These are phyloP conservation scores for Erebia epiphron DNA, from an alignment of 2,888 invertebrate genomes.

Conservation along the genomic window DNA sequence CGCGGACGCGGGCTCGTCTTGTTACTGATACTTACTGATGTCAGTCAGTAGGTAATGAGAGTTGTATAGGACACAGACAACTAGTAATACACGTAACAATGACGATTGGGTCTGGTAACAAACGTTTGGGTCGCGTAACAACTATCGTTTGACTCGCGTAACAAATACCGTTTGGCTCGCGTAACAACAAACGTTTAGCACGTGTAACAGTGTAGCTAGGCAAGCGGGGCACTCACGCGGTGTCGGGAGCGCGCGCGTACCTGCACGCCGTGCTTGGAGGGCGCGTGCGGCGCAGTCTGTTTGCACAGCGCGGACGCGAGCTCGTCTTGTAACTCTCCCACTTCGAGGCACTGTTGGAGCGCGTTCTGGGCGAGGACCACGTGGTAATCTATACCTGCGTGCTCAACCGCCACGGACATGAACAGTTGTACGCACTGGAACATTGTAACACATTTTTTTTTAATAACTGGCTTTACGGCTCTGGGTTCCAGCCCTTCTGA, in stretches of 20 bases:
- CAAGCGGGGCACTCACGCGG: slow-evolving; percentile 45
- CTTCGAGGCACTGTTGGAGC: slow-evolving; percentile 94
- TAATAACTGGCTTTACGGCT: not conserved
- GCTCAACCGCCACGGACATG: slow-evolving; percentile 97
- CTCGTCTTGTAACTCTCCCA: slow-evolving; percentile 95
- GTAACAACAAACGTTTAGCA: not conserved
- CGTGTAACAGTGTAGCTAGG: slow-evolving; percentile 13
- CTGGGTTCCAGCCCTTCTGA: no score
- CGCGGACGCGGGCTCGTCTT: not conserved
- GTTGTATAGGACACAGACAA: not conserved
- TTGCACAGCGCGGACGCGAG: slow-evolving; percentile 95
- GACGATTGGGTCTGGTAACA: not conserved
- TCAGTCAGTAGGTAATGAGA: not conserved
- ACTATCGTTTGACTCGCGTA: not conserved
- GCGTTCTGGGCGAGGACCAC: slow-evolving; percentile 98
- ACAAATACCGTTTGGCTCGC: not conserved
- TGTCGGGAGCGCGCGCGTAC: slow-evolving; percentile 61
- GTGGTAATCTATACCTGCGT: slow-evolving; percentile 98
- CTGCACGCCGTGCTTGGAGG: slow-evolving; percentile 92
- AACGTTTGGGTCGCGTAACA: not conserved
- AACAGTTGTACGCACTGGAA: slow-evolving; percentile 95
- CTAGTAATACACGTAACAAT: not conserved
- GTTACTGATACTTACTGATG: not conserved
- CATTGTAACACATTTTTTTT: not conserved
- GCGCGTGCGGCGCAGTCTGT: slow-evolving; percentile 95